Conservation (phyloP, 2,113 vertebrate genomes). For the Oxyruncus cristatus region DNA sequence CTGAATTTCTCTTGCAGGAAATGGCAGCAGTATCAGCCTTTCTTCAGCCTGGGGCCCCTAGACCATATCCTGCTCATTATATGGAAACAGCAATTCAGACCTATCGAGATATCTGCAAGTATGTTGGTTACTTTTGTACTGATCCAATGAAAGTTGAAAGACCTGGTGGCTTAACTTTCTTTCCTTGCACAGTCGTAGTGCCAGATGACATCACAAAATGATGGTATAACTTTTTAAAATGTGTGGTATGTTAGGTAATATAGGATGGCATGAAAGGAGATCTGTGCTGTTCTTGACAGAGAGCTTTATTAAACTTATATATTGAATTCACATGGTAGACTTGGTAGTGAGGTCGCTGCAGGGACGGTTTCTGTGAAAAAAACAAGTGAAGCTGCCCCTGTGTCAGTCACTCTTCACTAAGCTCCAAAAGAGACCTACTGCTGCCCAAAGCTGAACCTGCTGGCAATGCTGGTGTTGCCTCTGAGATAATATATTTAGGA, state of each 20-base stretch:
- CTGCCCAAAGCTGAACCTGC: neutral
- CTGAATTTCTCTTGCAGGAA: conserved; percentile 77
- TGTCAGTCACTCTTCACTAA: neutral
- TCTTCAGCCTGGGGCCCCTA: conserved; percentile 88
- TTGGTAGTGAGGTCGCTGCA: neutral
- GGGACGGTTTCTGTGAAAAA: neutral
- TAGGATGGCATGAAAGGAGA: neutral
- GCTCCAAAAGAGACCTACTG: neutral
- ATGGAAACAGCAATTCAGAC: conserved; percentile 99
- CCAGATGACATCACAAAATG: neutral
- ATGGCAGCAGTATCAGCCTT: conserved; percentile 98
- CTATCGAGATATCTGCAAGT: conserved; percentile 97
- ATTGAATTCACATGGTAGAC: neutral
- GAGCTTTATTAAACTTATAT: neutral
- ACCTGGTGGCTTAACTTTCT: neutral
- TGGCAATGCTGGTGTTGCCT: neutral
- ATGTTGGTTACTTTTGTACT: conserved; percentile 15
- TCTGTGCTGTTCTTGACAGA: neutral
- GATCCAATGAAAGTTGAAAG: neutral
- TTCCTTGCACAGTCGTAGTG: neutral
- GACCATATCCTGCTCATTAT: conserved; percentile 95
- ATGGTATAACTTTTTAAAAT: neutral
- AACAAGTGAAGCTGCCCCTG: neutral
- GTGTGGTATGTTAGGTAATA: neutral
- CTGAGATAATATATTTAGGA: neutral